These are phyloP conservation scores for Sebastes matsubarae DNA, from an alignment of 2,797 vertebrate genomes.

Conservation along the genomic window DNA sequence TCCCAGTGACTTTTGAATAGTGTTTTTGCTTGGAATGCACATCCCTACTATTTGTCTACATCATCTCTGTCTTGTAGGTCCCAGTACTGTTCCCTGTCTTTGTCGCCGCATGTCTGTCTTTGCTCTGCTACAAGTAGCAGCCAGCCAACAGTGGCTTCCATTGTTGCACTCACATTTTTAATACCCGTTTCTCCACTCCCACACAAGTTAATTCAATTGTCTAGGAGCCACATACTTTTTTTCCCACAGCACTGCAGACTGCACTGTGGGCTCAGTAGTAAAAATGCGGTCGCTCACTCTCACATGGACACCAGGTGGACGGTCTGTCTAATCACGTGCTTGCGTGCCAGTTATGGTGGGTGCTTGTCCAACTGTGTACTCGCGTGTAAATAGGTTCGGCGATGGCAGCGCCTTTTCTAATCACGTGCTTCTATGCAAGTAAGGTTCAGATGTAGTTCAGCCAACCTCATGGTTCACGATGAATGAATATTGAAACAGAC, in stretches of 20 bases:
- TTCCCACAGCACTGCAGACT: slow-evolving; percentile 51
- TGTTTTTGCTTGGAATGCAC: too few species aligned
- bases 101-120: slow-evolving; percentile 31
- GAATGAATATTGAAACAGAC: neutral
- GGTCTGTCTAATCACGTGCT: slow-evolving; percentile 36
- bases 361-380: slow-evolving; percentile 31
- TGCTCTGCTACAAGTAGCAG: slow-evolving; percentile 4
- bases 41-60: neutral
- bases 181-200: slow-evolving; percentile 50
- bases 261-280: slow-evolving; percentile 44
- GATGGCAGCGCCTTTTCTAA: slow-evolving; percentile 30
- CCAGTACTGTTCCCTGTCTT: slow-evolving; percentile 4
- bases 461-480: slow-evolving; percentile 21
- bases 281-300: slow-evolving; percentile 25
- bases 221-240: slow-evolving; percentile 33
- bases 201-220: slow-evolving; percentile 69
- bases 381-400: slow-evolving; percentile 36
- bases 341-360: slow-evolving; percentile 39
- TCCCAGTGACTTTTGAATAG: too few species aligned
- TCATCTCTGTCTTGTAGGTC: neutral
- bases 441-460: slow-evolving; percentile 54
- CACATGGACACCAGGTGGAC: slow-evolving; percentile 55
- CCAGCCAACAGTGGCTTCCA: slow-evolving; percentile 43
- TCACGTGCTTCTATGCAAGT: slow-evolving; percentile 39
- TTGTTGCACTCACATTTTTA: slow-evolving; percentile 61